Conservation (phyloP, 2,797 vertebrate species). For the Hapalemur alaotrensis region DNA sequence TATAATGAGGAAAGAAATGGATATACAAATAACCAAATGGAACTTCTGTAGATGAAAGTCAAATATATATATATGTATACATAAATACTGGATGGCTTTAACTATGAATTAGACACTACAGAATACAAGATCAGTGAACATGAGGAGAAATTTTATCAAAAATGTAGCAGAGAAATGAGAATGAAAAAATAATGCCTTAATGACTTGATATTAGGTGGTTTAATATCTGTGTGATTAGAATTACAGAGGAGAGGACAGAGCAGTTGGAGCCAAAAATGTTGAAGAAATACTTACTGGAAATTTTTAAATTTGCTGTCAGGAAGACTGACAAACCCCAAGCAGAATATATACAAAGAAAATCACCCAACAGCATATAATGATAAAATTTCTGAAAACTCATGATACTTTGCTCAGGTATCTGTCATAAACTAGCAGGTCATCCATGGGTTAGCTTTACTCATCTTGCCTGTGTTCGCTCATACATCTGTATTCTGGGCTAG, state of each 20-base stretch:
- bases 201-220: not conserved
- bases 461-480: not conserved
- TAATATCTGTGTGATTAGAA: not conserved
- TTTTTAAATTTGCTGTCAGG: not conserved
- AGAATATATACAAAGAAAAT: not conserved
- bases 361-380: not conserved
- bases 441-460: not conserved
- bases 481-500: not conserved
- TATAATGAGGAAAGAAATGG: not conserved
- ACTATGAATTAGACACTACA: not conserved
- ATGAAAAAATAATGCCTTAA: not conserved
- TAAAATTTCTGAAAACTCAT: not conserved
- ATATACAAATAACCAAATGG: not conserved
- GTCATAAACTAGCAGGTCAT: not conserved
- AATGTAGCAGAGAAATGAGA: not conserved
- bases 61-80: not conserved
- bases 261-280: not conserved
- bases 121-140: not conserved
- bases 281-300: not conserved
- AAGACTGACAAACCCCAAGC: not conserved
- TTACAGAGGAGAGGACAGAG: not conserved
- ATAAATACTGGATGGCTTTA: not conserved
- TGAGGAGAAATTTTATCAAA: not conserved
- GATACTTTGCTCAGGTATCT: not conserved
- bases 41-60: not conserved